These are phyloP conservation scores for Corella eumyota DNA, from an alignment of 23 tunicate genomes.

Conservation along the genomic window DNA sequence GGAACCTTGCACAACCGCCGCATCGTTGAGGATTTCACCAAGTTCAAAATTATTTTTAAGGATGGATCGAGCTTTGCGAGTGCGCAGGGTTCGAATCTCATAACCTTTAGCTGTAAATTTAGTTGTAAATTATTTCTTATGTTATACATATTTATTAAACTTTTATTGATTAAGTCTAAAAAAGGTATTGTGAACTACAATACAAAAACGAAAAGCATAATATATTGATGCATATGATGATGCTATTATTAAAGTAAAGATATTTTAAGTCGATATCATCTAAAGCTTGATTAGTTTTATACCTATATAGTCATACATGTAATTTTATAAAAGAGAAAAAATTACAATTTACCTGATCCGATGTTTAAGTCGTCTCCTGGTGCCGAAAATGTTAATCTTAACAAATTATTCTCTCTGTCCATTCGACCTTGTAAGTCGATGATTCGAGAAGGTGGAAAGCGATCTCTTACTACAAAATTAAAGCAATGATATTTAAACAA, in stretches of 20 bases:
- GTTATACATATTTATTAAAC: no score
- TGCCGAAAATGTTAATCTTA: constrained; percentile 55
- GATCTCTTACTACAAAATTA: constrained; percentile 34
- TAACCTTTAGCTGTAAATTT: constrained; percentile 36
- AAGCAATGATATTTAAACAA: no score
- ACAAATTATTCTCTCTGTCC: constrained; percentile 8
- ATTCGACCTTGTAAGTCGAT: constrained; percentile 22
- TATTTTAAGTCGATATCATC: no score
- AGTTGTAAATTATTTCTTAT: background rate
- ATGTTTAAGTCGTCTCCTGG: constrained; percentile 61
- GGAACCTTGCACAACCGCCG: constrained; percentile 6
- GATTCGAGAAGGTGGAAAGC: constrained; percentile 65
- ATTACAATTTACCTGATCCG: constrained; percentile 61
- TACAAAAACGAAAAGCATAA: no score
- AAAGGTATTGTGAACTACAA: no score
- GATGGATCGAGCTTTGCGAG: constrained; percentile 19
- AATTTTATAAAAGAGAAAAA: no score
- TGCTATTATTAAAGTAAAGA: no score
- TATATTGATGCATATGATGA: no score
- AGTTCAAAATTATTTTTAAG: constrained; percentile 26
- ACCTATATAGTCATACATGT: no score
- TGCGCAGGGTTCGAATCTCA: constrained; percentile 40
- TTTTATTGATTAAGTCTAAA: no score
- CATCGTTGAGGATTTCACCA: constrained; percentile 16
- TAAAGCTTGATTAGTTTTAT: no score